phyloP scores from a whole-genome alignment of 2,113 vertebrate species.

The Neogale vison region DNA sequence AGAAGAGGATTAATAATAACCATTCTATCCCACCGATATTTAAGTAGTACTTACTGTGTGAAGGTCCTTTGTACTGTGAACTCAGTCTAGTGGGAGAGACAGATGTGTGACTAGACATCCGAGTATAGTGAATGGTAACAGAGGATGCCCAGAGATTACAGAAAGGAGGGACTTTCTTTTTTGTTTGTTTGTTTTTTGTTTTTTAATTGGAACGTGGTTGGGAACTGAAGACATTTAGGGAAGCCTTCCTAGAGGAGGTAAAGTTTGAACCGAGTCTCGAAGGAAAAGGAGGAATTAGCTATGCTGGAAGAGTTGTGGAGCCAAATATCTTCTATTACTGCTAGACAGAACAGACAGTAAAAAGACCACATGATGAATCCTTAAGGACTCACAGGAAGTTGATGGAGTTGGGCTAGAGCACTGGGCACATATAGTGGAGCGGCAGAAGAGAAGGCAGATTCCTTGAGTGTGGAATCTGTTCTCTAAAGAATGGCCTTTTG shows the following conservation, averaged over 20 bases:
- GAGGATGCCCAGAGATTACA: neutral
- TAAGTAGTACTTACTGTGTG: neutral
- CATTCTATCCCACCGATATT: neutral
- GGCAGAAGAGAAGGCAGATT: neutral
- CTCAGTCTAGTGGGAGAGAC: neutral
- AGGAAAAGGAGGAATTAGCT: neutral
- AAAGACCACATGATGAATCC: neutral
- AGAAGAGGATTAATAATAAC: conserved; percentile 1
- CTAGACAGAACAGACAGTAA: neutral
- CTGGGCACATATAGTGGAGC: neutral
- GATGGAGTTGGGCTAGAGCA: neutral
- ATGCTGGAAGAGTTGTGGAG: neutral
- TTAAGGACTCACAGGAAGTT: neutral
- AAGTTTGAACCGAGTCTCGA: neutral
- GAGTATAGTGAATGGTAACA: neutral
- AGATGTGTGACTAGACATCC: neutral
- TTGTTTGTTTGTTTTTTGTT: neutral
- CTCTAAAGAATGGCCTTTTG: neutral
- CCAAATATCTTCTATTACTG: neutral
- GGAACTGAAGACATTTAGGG: neutral
- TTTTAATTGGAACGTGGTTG: neutral
- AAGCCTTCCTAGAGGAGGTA: neutral
- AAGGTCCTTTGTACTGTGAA: neutral
- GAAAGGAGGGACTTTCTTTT: neutral
- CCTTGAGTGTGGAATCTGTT: neutral